phyloP scores from a whole-genome alignment of 2,888 invertebrate species.

The Tiliacea aurago region DNA sequence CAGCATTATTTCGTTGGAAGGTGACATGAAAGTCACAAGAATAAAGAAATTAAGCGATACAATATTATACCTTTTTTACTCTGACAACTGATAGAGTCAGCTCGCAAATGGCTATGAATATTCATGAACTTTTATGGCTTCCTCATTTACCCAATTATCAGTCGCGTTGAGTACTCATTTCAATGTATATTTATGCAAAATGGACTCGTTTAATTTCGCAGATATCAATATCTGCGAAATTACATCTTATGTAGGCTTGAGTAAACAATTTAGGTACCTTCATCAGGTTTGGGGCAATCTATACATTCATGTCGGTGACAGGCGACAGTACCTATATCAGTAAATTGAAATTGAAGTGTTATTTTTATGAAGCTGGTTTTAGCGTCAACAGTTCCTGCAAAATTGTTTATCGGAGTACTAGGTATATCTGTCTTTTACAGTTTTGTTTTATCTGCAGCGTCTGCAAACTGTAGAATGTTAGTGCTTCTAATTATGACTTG shows the following conservation, averaged over 20 bases:
- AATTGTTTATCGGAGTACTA: not conserved
- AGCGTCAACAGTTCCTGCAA: not conserved
- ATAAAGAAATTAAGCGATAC: slow-evolving; percentile 19
- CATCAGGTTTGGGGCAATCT: not conserved
- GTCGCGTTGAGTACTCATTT: slow-evolving; percentile 50
- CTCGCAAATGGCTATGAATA: slow-evolving; percentile 59
- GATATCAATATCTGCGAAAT: slow-evolving; percentile 16
- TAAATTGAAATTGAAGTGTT: not conserved
- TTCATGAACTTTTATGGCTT: slow-evolving; percentile 68
- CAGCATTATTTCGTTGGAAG: not conserved
- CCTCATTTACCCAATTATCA: slow-evolving; percentile 73
- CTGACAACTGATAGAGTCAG: slow-evolving; percentile 27
- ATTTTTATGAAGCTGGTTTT: not conserved
- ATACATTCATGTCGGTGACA: not conserved
- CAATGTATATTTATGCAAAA: slow-evolving; percentile 60
- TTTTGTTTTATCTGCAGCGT: not conserved
- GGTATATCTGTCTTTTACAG: not conserved
- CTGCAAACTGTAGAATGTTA: not conserved
- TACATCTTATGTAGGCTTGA: slow-evolving; percentile 34
- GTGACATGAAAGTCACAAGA: not conserved
- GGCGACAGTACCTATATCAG: not conserved
- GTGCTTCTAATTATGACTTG: slow-evolving; percentile 19
- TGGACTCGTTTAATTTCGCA: slow-evolving; percentile 34
- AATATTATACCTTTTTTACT: slow-evolving; percentile 12
- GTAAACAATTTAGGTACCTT: slow-evolving; percentile 34